These are phyloP conservation scores for Oplegnathus fasciatus DNA, from an alignment of 2,113 vertebrate genomes.

Conservation along the genomic window DNA sequence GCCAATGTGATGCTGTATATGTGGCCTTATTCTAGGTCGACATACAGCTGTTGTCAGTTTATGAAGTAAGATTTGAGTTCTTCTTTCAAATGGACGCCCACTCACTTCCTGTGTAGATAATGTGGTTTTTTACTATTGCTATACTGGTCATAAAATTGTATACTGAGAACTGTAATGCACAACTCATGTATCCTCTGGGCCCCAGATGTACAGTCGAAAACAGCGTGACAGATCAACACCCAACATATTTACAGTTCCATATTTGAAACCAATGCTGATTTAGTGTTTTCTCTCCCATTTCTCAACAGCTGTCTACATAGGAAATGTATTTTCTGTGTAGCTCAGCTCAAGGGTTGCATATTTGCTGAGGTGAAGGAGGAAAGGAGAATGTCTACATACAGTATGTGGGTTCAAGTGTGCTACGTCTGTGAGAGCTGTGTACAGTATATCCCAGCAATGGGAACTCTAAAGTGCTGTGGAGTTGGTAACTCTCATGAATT, in stretches of 20 bases:
- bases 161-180: not conserved
- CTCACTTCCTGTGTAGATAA: constrained; percentile 67
- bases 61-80: constrained; percentile 1
- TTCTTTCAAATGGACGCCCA: constrained; percentile 42
- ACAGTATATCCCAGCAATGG: constrained; percentile 28
- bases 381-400: constrained; percentile 24
- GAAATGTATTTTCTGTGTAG: constrained; percentile 31
- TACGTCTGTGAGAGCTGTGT: constrained; percentile 21
- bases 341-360: constrained; percentile 40
- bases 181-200: not conserved
- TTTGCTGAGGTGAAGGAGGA: constrained; percentile 44
- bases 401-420: not conserved
- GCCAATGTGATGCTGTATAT: not conserved
- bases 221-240: not conserved
- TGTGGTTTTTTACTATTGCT: constrained; percentile 18
- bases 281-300: constrained; percentile 10
- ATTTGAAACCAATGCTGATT: not conserved
- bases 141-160: constrained; percentile 10
- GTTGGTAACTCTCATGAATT: constrained; percentile 71
- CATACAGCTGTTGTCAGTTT: constrained; percentile 19
- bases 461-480: constrained; percentile 45
- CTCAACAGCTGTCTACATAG: constrained; percentile 28
- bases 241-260: not conserved
- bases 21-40: not conserved
- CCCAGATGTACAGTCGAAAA: not conserved